Base-by-base conservation (phyloP, 2,797 vertebrate genomes). In the Anguilla pacifica region DNA sequence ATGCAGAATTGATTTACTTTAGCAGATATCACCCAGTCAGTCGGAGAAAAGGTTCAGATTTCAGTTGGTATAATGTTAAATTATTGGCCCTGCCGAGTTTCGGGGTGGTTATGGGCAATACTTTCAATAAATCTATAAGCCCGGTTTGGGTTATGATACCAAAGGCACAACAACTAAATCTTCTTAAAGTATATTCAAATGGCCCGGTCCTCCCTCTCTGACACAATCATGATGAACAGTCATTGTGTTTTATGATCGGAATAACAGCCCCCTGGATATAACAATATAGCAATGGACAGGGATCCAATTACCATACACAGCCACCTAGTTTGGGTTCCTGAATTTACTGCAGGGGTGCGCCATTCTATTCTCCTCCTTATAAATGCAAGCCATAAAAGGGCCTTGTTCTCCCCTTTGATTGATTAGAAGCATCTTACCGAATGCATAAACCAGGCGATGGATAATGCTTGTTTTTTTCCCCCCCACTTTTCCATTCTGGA, bases 251-350 rank as follows among this genome's bases (percentile, higher is more conserved):
- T 88, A 85, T 64, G 55, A 85, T 79, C 46, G 70, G 43, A 79
- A 25, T 81, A 88, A 85, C 85, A 86, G 70, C 85, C 39, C 61
- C 31, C 85, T 70, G 46, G 85, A 86, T n/a, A 49, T 55, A 15
- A 61, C 0, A 39, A 22, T 59, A 55, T 55, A 70, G 22, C 49
- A 53, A 84, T 43, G 19, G 43, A 64, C 84, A 55, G 84, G 10
- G 51, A 72, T 35, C 35, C 59, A 88, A 57, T 81, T 88, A 57
- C 64, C 55, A 82, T 64, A 28, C 77, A 10, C 31, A 55, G n/a
- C 43, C 61, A 85, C 57, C 55, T 82, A 51, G 57, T 7, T 15
- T 43, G 31, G 59, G 11, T 19, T 67, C 55, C 46, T n/a, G 39
- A 83, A 87, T 87, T 49, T 85, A 35, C 46, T 39, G 77, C 59